A percentile compares a stretch with the other conserved stretches of the same genome.
phyloP scores from a whole-genome alignment of 2,113 vertebrate species.

The Limnothrissa miodon region DNA sequence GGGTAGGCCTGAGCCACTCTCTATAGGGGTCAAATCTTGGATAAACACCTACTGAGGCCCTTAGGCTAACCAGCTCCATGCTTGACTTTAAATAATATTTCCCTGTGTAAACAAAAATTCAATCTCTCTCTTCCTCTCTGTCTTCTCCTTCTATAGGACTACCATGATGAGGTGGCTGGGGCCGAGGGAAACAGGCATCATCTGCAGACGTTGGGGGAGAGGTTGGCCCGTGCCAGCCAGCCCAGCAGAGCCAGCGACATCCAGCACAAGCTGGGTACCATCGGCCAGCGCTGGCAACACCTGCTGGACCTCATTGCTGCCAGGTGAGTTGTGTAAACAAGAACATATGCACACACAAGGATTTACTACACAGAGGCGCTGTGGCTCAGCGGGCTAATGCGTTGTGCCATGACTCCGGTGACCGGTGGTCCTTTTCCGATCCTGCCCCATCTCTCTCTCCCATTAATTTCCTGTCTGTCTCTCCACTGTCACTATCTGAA shows the following conservation, averaged over 20 bases:
- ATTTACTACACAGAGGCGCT: neutral
- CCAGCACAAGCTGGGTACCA: constrained; percentile 87
- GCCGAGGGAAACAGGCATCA: constrained; percentile 87
- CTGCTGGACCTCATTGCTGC: constrained; percentile 92
- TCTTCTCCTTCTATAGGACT: constrained; percentile 75
- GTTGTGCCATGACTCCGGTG: no score
- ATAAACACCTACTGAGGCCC: no score
- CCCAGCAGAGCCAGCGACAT: constrained; percentile 90
- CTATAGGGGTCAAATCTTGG: no score
- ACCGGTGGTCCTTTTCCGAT: no score
- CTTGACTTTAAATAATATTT: neutral
- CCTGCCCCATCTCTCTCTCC: no score
- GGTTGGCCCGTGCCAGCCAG: constrained; percentile 86
- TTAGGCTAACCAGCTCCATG: neutral
- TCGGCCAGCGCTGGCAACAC: constrained; percentile 93
- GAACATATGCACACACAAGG: neutral
- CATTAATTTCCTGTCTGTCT: no score
- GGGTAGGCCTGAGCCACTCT: no score
- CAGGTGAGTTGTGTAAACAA: constrained; percentile 69
- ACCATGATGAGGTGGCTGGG: constrained; percentile 89
- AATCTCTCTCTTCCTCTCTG: neutral
- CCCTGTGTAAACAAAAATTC: neutral
- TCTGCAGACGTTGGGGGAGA: constrained; percentile 87
- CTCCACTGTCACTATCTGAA: no score
- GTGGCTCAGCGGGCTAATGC: no score